These are phyloP conservation scores for Macroramphosus scolopax DNA, from an alignment of 2,797 vertebrate species.

Conservation along the genomic window DNA sequence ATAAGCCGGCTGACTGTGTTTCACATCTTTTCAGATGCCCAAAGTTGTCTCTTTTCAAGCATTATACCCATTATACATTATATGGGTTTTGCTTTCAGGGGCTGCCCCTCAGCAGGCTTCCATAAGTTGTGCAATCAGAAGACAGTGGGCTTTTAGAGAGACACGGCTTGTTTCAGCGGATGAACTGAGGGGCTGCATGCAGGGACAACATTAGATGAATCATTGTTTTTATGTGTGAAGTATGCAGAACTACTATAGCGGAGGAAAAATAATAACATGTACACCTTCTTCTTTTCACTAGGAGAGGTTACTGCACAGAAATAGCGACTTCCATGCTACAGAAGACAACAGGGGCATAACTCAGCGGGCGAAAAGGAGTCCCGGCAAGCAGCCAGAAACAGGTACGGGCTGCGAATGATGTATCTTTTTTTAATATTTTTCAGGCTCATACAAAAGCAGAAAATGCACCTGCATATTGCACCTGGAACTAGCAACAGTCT, in stretches of 20 bases:
- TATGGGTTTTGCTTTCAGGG: slow-evolving; percentile 47
- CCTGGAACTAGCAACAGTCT: slow-evolving; percentile 16
- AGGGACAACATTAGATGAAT: too few species aligned
- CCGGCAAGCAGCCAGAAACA: slow-evolving; percentile 75
- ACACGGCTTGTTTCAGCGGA: too few species aligned
- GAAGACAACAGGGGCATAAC: slow-evolving; percentile 79
- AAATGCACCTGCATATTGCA: slow-evolving; percentile 47
- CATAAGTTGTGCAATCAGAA: too few species aligned
- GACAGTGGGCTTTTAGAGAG: too few species aligned
- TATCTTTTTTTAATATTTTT: slow-evolving; percentile 1
- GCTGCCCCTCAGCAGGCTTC: too few species aligned
- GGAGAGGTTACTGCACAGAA: slow-evolving; percentile 82
- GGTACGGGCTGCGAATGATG: slow-evolving; percentile 45
- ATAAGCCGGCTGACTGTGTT: slow-evolving; percentile 55
- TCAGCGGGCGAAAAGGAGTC: slow-evolving; percentile 87
- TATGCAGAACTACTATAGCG: too few species aligned
- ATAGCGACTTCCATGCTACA: slow-evolving; percentile 73
- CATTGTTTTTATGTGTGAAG: too few species aligned
- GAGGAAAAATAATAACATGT: too few species aligned
- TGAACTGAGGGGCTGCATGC: too few species aligned
- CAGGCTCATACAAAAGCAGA: not conserved
- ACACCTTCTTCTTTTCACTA: slow-evolving; percentile 61
- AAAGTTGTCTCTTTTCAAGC: slow-evolving; percentile 68
- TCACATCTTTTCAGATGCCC: slow-evolving; percentile 59
- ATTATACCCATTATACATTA: slow-evolving; percentile 35